Evolutionary conservation across 1,140 invertebrate genomes (phyloP), one percentile per base, ranked within the genome.

Genomic region (Melanaphis sacchari): DNA sequence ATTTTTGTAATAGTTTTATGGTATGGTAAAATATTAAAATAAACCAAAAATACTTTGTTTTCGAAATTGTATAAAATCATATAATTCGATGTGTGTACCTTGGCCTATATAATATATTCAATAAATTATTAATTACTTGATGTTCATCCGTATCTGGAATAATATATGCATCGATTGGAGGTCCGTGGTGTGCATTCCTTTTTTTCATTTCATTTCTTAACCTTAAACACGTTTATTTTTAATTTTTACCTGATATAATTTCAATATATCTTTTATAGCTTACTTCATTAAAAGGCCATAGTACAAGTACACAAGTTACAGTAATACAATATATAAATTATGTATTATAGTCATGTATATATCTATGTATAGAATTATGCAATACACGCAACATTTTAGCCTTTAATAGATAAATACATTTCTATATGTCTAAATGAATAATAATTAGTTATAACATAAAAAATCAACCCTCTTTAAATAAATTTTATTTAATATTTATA

Each of bases 71-170:
- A 59, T n/a, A 5, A n/a, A 66, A 66, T 66, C 9, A n/a, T n/a
- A n/a, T 66, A 66, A 66, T 4, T n/a, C 15, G 15, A 46, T 46
- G 2, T 18, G 2, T 59, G 26, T 59, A 66, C 3, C 15, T 31
- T 66, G 59, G n/a, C 4, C 31, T 31, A 59, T 54, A 8, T 26
- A 54, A 26, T 49, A 46, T n/a, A 2, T 88, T 36, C 0, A 88
- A 36, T 36, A 49, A 49, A 88, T 38, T 36, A 38, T 76, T 94
- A 94, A 94, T 95, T 95, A 97, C 97, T 96, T 97, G 96, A 95
- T 98, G 97, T 94, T 97, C 97, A 94, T 98, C 97, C 93, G 96
- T 97, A 26, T 97, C 97, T 41, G 97, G 97, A 46, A 98, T 95
- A 89, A 98, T 96, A 94, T 97, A 98, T 0, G 97, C 97, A 94